A percentile compares a stretch with the other conserved stretches of the same genome.
phyloP scores from a whole-genome alignment of 2,113 vertebrate species.

The Sphyrna mokarran region DNA sequence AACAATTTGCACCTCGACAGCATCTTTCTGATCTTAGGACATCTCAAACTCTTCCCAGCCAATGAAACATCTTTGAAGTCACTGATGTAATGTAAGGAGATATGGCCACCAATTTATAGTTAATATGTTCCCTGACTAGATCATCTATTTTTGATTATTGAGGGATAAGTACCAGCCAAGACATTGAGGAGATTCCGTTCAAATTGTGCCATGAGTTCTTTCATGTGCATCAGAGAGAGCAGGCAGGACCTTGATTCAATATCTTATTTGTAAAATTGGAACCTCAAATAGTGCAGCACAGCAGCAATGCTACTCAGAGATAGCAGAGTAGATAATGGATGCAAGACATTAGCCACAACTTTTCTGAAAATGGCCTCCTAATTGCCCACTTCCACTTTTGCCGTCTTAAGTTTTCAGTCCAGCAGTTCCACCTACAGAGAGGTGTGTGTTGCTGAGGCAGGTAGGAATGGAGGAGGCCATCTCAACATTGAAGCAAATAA shows the following conservation, averaged over 20 bases:
- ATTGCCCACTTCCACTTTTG: no score
- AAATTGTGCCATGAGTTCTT: neutral
- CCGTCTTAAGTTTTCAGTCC: no score
- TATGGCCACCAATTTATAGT: neutral
- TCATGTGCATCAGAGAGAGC: no score
- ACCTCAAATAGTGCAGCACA: neutral
- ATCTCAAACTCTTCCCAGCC: neutral
- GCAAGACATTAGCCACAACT: neutral
- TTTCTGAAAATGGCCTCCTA: no score
- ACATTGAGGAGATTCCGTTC: neutral
- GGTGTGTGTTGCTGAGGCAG: no score
- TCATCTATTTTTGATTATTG: neutral
- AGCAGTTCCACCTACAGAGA: no score
- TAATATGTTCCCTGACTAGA: neutral
- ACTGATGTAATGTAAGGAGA: neutral
- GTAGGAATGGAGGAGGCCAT: no score
- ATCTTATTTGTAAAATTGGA: neutral
- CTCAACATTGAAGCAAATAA: no score
- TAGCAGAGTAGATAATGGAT: neutral
- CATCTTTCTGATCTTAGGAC: neutral
- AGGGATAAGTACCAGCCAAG: no score
- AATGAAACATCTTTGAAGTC: neutral
- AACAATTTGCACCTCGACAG: neutral
- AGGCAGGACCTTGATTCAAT: neutral
- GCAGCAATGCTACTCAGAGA: neutral